Evolutionary conservation across 2,797 vertebrate genomes (phyloP).

Genomic region (Mormyrus proboscirostris): DNA sequence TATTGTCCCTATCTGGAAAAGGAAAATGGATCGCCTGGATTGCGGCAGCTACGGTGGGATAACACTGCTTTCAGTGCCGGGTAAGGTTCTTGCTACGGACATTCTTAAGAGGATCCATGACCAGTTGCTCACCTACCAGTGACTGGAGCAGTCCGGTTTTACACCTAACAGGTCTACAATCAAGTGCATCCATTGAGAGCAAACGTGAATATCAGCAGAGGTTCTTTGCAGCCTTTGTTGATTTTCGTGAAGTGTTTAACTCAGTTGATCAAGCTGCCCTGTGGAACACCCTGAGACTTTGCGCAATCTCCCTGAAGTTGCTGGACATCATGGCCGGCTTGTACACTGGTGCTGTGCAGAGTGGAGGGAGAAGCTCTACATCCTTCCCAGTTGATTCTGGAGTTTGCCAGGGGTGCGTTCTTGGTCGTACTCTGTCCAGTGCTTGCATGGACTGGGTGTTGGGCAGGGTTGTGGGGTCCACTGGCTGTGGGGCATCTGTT

Average conservation of each 20-base stretch:
- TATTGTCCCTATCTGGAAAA: background rate
- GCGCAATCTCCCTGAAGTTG: background rate
- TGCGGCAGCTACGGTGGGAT: background rate
- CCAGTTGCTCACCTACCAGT: background rate
- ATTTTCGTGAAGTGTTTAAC: background rate
- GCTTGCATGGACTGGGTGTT: background rate
- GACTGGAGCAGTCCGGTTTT: background rate
- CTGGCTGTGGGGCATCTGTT: too few species aligned
- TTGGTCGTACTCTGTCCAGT: background rate
- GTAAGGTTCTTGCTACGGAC: background rate
- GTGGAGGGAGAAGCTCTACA: background rate
- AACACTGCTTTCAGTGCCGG: background rate
- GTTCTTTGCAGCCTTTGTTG: background rate
- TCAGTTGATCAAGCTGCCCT: background rate
- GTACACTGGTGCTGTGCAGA: background rate
- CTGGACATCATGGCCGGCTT: background rate
- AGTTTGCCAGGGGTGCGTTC: background rate
- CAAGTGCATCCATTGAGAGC: background rate
- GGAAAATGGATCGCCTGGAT: too few species aligned
- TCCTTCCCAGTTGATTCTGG: background rate
- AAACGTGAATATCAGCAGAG: background rate
- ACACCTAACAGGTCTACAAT: background rate
- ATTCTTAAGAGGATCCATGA: background rate
- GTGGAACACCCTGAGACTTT: background rate
- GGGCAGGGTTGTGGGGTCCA: background rate